Base-by-base conservation (phyloP, 2,113 vertebrate genomes). In the Chionodraco myersi region DNA sequence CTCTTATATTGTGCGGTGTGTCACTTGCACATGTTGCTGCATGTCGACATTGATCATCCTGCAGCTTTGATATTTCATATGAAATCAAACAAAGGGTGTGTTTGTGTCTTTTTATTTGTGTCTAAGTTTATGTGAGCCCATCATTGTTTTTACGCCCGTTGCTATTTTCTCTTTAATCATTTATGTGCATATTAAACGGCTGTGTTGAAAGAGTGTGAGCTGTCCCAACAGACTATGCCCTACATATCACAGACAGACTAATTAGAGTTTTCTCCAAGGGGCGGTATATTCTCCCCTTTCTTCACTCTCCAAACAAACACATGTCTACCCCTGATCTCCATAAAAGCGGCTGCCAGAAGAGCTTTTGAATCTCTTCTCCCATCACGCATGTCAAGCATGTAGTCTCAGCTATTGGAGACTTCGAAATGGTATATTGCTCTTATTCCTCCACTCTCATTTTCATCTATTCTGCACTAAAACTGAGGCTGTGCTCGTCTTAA, bases 181-280 rank as follows among this genome's bases (percentile, higher is more conserved):
- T 91, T 88, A 90, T 91, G 91, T 91, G 85, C 89, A 91, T 91
- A 90, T 90, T 80, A 89, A 93, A 83, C 44, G n/a, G 67, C 60
- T 74, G 75, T 83, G 87, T 84, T 79, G 77, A 82, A 81, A 85
- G 72, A 64, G 58, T 60, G 59, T 68, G 72, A 10, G 75, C 56
- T 64, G 73, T 89, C 90, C 79, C 91, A 16, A 45, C 80, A 63
- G 88, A 88, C 44, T 13, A 57, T 57, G 82, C 71, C 86, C 87
- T 84, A 86, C 83, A 89, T 91, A 64, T 91, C 84, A 82, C 86
- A 92, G 72, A 85, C 84, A 61, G 61, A 59, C 85, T 92, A 88
- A 93, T 93, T 90, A 79, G 81, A 72, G 67, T 49, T 63, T 8
- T 88, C 85, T 89, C 83, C 12, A 9, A 34, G 80, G 87, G 59